These are phyloP conservation scores for Rhombomys opimus DNA, from an alignment of 2,113 vertebrate species.

Conservation along the genomic window DNA sequence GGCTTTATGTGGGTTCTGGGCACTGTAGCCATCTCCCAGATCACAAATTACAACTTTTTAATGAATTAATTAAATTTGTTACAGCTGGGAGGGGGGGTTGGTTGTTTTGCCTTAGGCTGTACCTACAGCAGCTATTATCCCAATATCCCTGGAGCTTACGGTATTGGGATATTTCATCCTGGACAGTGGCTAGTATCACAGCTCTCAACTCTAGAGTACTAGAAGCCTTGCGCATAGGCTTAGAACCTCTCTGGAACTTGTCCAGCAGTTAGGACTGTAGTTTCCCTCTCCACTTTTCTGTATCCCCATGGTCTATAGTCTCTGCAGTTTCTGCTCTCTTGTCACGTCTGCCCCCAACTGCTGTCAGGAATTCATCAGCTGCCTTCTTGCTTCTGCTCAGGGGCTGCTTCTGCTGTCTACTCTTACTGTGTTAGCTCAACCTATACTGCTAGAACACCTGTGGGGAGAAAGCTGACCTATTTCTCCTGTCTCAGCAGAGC, in stretches of 20 bases:
- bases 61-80: neutral
- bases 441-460: neutral
- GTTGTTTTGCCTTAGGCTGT: neutral
- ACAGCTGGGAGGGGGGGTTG: neutral
- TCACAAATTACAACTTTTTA: neutral
- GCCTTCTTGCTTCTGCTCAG: neutral
- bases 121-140: neutral
- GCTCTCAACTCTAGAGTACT: neutral
- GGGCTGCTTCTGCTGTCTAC: neutral
- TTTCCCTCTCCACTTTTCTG: neutral
- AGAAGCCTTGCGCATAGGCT: neutral
- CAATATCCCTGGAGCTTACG: neutral
- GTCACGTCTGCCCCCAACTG: neutral
- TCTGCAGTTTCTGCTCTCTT: neutral
- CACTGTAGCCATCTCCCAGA: neutral
- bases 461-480: neutral
- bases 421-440: neutral
- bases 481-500: neutral
- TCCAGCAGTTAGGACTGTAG: neutral
- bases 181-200: neutral
- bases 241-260: neutral
- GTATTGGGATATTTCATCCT: neutral
- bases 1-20: neutral
- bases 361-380: neutral
- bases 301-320: neutral